Base-by-base conservation (phyloP, 2,113 vertebrate genomes). In the Indicator indicator region DNA sequence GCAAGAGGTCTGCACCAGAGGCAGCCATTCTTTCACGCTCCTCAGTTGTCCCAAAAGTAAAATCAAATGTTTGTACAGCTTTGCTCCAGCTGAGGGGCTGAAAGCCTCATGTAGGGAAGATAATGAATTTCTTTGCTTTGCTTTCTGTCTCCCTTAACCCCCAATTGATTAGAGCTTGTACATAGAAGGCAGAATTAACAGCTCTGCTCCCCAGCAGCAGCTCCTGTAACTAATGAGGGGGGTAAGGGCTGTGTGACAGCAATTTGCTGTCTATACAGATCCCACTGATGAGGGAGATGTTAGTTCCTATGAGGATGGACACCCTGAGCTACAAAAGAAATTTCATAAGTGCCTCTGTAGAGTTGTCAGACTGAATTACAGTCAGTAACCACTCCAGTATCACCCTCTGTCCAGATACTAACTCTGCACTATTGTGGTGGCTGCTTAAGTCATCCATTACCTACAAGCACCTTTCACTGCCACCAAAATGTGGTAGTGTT, bases 181-280 rank as follows among this genome's bases (percentile, higher is more conserved):
- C n/a, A 85, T 83, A 77, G 60, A 86, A 91, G 75, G n/a, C 36
- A 86, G 89, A 94, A 91, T 90, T 88, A 89, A 77, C 64, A 85
- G 21, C 18, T 88, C 40, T 89, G 46, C 20, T 89, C 71, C 30
- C 28, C 68, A 85, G 8, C 27, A 68, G 67, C 36, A 72, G 17
- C 64, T 80, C 55, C 81, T 71, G 42, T 70, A 91, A 73, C 69
- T 83, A 80, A 80, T 1, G 2, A 87, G 65, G 60, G 59, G 38
- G 12, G 30, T 5, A 92, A 79, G 46, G 76, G 16, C n/a, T 79
- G 24, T 52, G 21, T 67, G 74, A 76, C 26, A 63, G n/a, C 50
- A 85, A 30, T 46, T 94, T 87, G 71, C 55, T 86, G 12, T 71
- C 44, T 85, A 24, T 72, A 40, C 24, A 83, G 74, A 65, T 58